phyloP scores from a whole-genome alignment of 2,888 invertebrate genomes.

The Brassicogethes aeneus region DNA sequence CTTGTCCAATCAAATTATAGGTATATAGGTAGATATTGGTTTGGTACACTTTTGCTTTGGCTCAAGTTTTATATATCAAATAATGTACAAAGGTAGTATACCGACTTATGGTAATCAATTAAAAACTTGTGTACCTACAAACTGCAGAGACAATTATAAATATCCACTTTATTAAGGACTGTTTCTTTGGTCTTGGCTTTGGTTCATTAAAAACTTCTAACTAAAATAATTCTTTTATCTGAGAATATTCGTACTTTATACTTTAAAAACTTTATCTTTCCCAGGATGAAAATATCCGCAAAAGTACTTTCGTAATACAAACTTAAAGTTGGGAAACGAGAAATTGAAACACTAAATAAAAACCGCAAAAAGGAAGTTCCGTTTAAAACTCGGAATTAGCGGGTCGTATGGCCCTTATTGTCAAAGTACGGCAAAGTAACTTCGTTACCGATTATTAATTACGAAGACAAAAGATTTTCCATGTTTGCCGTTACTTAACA shows the following conservation, averaged over 20 bases:
- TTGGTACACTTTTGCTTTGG: too few species aligned
- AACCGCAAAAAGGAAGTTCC: background rate
- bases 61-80: too few species aligned
- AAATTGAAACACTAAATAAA: background rate
- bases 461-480: background rate
- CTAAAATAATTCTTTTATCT: too few species aligned
- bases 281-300: background rate
- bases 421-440: background rate
- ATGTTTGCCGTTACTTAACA: background rate
- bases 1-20: too few species aligned
- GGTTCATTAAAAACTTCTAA: too few species aligned
- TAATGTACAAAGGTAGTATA: too few species aligned
- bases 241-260: background rate
- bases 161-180: too few species aligned
- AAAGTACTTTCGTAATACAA: background rate
- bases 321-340: background rate
- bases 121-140: too few species aligned
- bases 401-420: background rate
- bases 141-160: too few species aligned
- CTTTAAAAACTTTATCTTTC: background rate
- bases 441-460: background rate
- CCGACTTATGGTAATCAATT: too few species aligned
- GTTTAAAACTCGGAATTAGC: background rate
- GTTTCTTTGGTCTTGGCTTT: too few species aligned
- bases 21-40: too few species aligned